Conservation (phyloP, 2,888 invertebrate species). For the Scrobipalpa atriplicella region DNA sequence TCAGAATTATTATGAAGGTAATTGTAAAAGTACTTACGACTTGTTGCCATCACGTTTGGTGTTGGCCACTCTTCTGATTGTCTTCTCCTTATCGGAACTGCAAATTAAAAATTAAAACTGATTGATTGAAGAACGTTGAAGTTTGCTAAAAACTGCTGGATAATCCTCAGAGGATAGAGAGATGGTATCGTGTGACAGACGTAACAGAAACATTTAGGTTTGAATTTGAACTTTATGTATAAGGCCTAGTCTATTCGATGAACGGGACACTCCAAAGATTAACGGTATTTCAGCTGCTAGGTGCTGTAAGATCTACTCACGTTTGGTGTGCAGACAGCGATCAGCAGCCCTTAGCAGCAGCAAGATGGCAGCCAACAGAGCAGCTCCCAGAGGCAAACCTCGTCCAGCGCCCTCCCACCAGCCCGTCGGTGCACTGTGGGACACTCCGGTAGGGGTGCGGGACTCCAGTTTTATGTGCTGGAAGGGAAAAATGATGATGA, state of each 20-base stretch:
- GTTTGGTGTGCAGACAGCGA: constrained; percentile 22
- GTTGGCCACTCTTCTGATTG: constrained; percentile 58
- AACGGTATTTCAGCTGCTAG: background rate
- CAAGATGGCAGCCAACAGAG: constrained; percentile 54
- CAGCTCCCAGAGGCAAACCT: constrained; percentile 57
- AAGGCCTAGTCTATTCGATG: no score
- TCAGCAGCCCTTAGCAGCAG: constrained; percentile 56
- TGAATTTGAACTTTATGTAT: no score
- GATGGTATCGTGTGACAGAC: no score
- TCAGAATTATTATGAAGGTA: no score
- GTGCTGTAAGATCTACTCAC: constrained; percentile 44
- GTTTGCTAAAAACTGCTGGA: no score
- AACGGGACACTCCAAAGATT: no score
- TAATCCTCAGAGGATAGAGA: no score
- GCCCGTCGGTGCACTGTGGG: background rate
- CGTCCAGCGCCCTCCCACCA: constrained; percentile 44
- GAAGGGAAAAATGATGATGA: background rate
- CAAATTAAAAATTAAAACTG: constrained; percentile 28
- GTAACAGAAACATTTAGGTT: no score
- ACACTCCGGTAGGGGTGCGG: background rate
- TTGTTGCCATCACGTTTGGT: constrained; percentile 58
- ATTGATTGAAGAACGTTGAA: no score
- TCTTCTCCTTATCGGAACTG: constrained; percentile 41
- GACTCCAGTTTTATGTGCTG: background rate
- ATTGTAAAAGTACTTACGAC: constrained; percentile 41